phyloP scores from a whole-genome alignment of 1,140 invertebrate genomes.

The Sarcophaga bullata region DNA sequence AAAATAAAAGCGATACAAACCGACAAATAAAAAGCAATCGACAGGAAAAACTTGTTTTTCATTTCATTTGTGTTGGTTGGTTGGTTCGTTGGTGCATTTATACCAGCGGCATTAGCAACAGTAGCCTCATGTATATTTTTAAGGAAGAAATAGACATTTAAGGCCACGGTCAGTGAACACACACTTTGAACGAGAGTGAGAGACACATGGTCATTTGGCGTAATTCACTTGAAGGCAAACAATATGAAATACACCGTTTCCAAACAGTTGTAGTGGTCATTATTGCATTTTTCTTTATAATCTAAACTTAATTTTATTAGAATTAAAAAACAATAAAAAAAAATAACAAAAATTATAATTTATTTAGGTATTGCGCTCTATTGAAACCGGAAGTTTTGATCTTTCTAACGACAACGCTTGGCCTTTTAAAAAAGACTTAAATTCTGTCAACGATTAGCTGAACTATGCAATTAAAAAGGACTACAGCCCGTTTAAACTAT shows the following conservation, averaged over 20 bases:
- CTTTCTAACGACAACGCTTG: no score
- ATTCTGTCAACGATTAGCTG: no score
- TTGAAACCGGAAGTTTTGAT: no score
- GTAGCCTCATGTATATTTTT: not conserved
- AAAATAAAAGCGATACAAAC: not conserved
- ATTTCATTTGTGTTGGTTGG: not conserved
- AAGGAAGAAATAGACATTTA: slow-evolving; percentile 39
- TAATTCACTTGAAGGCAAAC: not conserved
- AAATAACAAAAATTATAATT: no score
- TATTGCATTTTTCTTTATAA: no score
- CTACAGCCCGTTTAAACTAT: no score
- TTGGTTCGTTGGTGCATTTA: not conserved
- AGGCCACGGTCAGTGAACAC: slow-evolving; percentile 34
- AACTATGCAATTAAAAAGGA: no score
- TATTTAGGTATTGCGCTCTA: no score
- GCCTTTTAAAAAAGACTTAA: no score
- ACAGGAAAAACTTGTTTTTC: slow-evolving; percentile 41
- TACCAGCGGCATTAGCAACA: not conserved
- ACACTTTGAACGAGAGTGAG: not conserved
- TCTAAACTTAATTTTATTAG: no score
- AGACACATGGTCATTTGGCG: not conserved
- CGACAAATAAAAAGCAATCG: not conserved
- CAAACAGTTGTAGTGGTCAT: not conserved
- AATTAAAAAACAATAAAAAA: no score
- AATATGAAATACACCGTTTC: not conserved